Evolutionary conservation across 2,113 vertebrate genomes (phyloP), one percentile per base, ranked within the genome.

Genomic region (Leptobrachium leishanense): DNA sequence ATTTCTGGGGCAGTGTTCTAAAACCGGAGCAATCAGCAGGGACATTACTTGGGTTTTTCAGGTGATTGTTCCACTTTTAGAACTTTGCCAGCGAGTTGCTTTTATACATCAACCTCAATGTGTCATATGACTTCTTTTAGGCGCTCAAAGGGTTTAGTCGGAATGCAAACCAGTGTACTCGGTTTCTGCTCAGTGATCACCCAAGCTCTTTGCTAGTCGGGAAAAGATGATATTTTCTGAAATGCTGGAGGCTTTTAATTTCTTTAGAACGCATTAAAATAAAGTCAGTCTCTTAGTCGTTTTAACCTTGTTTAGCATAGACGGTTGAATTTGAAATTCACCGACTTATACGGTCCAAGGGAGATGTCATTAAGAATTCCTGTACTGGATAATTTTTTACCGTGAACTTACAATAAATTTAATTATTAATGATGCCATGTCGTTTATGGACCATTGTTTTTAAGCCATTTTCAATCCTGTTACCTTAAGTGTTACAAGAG

Each of bases 251-350:
- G 83, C 83, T 91, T 89, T 91, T 89, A 88, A 89, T 92, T 90
- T 86, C 84, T 83, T 86, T 84, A 79, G 5, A 85, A 85, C 82
- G 84, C 82, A 88, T 90, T 91, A 89, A 90, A 88, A 89, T 65
- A 86, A 11, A 88, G 85, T 88, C 83, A 72, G 81, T 82, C 86
- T 89, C 88, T 86, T 76, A 87, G 86, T 76, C 85, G 83, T 85
- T 90, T 90, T 89, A 90, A 90, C 88, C 89, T 90, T 92, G 86
- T 90, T 94, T 92, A 88, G 86, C 88, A 90, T 83, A 90, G 86
- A 88, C 75, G 82, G 75, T 83, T 88, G 85, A 83, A 88, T 81
- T 88, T 85, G 82, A 87, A 91, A 90, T 89, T 83, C 87, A 91
- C 82, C 0, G 81, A 84, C 75, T 87, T 84, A 72, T 76, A 88